These are phyloP conservation scores for Montifringilla adamsi DNA, from an alignment of 2,113 vertebrate genomes.

Conservation along the genomic window DNA sequence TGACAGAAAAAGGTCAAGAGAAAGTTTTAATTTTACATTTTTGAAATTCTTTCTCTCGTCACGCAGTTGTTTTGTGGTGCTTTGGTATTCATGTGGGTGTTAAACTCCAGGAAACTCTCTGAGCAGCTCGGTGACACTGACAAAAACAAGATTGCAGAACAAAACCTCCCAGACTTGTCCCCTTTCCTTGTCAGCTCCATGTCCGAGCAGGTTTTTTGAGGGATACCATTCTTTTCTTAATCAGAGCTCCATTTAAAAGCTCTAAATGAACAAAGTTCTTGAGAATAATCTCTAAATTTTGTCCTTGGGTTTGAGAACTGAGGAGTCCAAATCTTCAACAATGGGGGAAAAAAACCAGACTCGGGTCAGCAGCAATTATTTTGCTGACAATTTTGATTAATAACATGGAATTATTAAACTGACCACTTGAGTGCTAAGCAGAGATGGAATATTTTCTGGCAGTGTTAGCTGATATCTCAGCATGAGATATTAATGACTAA, in stretches of 20 bases:
- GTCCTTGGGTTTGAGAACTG: background rate
- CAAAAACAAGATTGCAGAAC: slow-evolving; percentile 21
- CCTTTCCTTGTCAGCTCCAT: background rate
- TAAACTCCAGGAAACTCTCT: background rate
- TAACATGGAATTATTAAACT: background rate
- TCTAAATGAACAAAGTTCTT: background rate
- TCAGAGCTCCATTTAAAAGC: background rate
- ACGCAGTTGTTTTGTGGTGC: background rate
- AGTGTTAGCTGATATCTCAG: background rate
- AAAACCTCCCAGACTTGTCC: background rate
- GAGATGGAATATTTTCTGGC: background rate
- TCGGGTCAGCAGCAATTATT: background rate
- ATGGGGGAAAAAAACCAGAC: background rate
- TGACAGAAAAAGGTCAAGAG: slow-evolving; percentile 51
- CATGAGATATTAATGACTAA: background rate
- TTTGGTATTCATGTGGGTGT: slow-evolving; percentile 27
- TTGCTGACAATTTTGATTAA: background rate
- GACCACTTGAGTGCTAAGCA: background rate
- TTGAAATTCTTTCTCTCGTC: slow-evolving; percentile 59
- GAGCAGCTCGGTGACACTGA: slow-evolving; percentile 10
- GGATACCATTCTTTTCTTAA: slow-evolving; percentile 1
- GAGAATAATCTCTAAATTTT: background rate
- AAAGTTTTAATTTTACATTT: slow-evolving; percentile 49
- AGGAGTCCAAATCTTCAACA: background rate
- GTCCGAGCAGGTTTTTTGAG: background rate